Percentiles rank a stretch among this genome's conserved stretches.
phyloP scores from a whole-genome alignment of 2,888 invertebrate genomes.

The Caenorhabditis sp. region DNA sequence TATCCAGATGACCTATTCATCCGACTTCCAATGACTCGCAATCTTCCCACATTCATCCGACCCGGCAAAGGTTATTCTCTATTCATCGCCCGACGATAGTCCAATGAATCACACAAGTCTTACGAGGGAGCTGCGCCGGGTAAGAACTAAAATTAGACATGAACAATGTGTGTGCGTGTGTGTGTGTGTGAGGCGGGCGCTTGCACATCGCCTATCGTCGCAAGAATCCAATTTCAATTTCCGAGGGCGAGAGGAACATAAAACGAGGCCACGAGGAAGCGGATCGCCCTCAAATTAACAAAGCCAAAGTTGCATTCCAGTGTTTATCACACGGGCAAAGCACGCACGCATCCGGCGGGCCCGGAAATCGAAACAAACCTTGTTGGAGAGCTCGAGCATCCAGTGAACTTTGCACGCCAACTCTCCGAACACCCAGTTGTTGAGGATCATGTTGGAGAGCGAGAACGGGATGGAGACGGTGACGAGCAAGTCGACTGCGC shows the following conservation, averaged over 20 bases:
- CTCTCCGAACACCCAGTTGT: constrained; percentile 70
- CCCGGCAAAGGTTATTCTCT: constrained; percentile 12
- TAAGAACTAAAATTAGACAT: constrained; percentile 6
- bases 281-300: constrained; percentile 14
- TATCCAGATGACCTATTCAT: constrained; percentile 31
- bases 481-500: constrained; percentile 67
- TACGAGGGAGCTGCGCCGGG: not conserved
- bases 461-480: constrained; percentile 68
- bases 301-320: constrained; percentile 3
- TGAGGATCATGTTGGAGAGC: constrained; percentile 56
- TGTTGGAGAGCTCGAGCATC: constrained; percentile 67
- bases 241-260: constrained; percentile 34
- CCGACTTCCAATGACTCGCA: not conserved
- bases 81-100: too few relatives aligned
- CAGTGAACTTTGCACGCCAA: constrained; percentile 68
- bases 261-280: constrained; percentile 18
- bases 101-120: not conserved
- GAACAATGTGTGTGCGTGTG: constrained; percentile 16
- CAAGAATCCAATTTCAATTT: constrained; percentile 54
- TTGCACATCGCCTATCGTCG: constrained; percentile 19
- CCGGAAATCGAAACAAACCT: constrained; percentile 47
- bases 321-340: constrained; percentile 5
- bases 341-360: not conserved
- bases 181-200: not conserved
- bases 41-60: constrained; percentile 45